A percentile compares a stretch with the other conserved stretches of the same genome.
Evolutionary conservation across 2,113 vertebrate genomes (phyloP).

Genomic region (Clupea harengus): DNA sequence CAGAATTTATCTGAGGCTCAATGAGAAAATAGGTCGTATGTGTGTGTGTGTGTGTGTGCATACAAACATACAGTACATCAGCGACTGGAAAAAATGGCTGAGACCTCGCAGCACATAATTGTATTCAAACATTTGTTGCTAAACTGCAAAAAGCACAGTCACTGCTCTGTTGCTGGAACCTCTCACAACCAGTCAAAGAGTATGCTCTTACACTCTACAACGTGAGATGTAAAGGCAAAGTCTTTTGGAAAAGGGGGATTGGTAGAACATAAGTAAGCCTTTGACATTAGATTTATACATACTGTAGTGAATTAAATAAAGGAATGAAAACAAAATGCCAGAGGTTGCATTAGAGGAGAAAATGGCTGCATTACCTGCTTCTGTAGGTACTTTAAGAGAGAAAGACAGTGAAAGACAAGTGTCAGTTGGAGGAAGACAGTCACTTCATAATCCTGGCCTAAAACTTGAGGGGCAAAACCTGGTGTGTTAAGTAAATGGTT

Average conservation of each 20-base stretch:
- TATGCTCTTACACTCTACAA: background rate
- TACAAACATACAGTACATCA: slow-evolving; percentile 20
- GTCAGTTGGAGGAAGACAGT: slow-evolving; percentile 36
- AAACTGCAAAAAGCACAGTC: background rate
- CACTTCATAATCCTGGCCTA: slow-evolving; percentile 5
- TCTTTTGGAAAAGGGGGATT: background rate
- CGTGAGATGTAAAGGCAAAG: background rate
- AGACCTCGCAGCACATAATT: background rate
- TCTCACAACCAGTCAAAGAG: background rate
- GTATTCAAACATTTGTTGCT: background rate
- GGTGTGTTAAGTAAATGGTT: background rate
- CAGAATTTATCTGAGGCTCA: background rate
- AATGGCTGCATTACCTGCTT: slow-evolving; percentile 66
- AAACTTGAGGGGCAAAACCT: background rate
- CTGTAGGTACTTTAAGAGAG: slow-evolving; percentile 65
- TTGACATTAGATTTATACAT: background rate
- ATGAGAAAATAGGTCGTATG: background rate
- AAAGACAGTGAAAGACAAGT: too few species aligned
- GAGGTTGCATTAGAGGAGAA: slow-evolving; percentile 12
- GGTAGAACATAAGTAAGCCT: background rate
- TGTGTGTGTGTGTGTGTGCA: slow-evolving; percentile 19
- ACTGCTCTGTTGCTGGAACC: background rate
- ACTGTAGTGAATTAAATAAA: slow-evolving; percentile 24
- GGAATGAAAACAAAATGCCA: slow-evolving; percentile 15
- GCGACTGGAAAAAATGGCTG: background rate